Evolutionary conservation across 2,888 invertebrate species (phyloP).

Genomic region (Blera fallax): DNA sequence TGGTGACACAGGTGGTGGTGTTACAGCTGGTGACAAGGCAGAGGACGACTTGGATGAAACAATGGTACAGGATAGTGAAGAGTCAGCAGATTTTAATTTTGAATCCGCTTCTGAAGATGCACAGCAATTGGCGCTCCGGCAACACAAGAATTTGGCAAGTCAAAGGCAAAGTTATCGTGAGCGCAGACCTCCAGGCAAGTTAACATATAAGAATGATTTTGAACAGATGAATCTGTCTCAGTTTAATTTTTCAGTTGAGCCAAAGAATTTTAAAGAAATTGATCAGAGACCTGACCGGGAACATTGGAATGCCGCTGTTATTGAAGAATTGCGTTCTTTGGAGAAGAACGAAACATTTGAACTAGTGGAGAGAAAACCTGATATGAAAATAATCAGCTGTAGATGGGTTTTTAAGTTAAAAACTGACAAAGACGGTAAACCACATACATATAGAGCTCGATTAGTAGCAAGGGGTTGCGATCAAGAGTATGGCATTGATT

Average conservation of each 20-base stretch:
- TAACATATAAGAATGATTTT: conserved; percentile 6
- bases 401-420: conserved; percentile 28
- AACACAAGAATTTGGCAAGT: too few relatives aligned
- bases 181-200: conserved; percentile 21
- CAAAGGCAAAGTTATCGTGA: not conserved
- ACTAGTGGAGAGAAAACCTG: not conserved
- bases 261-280: not conserved
- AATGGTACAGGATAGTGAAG: too few relatives aligned
- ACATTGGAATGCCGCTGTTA: not conserved
- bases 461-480: conserved; percentile 21
- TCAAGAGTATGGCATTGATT: conserved; percentile 15
- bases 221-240: conserved; percentile 14
- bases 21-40: too few relatives aligned
- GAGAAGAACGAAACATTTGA: not conserved
- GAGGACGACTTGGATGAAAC: too few relatives aligned
- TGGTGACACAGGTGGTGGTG: too few relatives aligned
- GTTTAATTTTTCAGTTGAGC: conserved; percentile 25
- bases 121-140: too few relatives aligned
- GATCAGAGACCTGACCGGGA: not conserved
- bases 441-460: conserved; percentile 3
- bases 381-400: conserved; percentile 27
- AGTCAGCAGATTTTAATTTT: too few relatives aligned
- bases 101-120: too few relatives aligned
- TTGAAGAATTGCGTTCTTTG: not conserved
- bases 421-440: conserved; percentile 7